Evolutionary conservation across 2,113 vertebrate genomes (phyloP).

Genomic region (rat (Rattus norvegicus)): DNA sequence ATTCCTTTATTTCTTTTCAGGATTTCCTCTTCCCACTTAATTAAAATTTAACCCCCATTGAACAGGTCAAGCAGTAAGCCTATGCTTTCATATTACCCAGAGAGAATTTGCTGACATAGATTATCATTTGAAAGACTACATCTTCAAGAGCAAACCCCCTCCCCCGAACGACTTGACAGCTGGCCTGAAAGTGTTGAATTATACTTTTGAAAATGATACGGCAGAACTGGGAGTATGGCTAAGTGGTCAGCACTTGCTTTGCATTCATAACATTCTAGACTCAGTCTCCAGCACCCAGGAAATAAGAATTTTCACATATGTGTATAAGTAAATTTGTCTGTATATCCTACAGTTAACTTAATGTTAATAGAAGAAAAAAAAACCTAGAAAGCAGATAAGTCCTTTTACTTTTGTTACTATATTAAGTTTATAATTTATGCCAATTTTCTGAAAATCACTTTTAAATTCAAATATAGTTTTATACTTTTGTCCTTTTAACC

Average conservation of each 20-base stretch:
- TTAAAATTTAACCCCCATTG: not conserved
- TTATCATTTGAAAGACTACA: not conserved
- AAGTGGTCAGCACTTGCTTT: not conserved
- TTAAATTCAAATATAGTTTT: not conserved
- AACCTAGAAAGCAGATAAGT: not conserved
- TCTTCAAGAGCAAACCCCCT: not conserved
- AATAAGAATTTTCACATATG: not conserved
- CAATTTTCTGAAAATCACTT: constrained; percentile 9
- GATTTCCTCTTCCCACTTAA: not conserved
- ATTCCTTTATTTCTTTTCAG: not conserved
- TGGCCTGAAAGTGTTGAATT: not conserved
- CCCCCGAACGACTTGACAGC: not conserved
- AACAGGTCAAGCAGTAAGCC: not conserved
- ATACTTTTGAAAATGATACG: not conserved
- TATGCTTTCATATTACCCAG: not conserved
- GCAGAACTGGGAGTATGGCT: not conserved
- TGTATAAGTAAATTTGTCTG: not conserved
- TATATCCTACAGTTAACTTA: not conserved
- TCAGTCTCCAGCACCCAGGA: not conserved
- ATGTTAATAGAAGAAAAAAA: not conserved
- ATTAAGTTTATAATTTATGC: not conserved
- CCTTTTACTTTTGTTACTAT: constrained; percentile 16
- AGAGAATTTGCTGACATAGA: not conserved
- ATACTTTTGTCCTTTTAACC: not conserved
- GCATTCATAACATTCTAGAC: not conserved